phyloP scores from a whole-genome alignment of 2,888 invertebrate species.

The Rhogogaster chlorosoma region DNA sequence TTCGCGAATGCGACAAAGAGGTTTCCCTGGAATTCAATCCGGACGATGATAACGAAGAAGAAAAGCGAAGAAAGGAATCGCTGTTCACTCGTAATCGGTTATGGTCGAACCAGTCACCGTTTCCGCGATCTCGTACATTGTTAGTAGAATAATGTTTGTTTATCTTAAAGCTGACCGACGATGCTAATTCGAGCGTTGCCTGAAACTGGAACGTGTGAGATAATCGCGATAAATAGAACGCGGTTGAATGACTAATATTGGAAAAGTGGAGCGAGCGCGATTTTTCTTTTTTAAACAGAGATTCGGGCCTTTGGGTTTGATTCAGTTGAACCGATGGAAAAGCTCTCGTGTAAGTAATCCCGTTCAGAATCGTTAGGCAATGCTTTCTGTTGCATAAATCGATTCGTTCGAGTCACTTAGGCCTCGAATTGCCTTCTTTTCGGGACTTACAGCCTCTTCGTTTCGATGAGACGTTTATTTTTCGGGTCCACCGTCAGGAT shows the following conservation, averaged over 20 bases:
- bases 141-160: conserved; percentile 5
- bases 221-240: conserved; percentile 43
- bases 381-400: neutral
- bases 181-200: conserved; percentile 19
- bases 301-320: neutral
- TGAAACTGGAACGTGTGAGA: conserved; percentile 7
- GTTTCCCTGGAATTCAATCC: too few relatives aligned
- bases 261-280: conserved; percentile 3
- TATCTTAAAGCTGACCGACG: neutral
- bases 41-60: too few relatives aligned
- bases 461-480: neutral
- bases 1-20: too few relatives aligned
- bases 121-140: neutral
- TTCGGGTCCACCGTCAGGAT: neutral
- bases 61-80: too few relatives aligned
- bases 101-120: neutral
- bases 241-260: conserved; percentile 28
- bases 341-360: neutral
- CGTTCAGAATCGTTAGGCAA: neutral
- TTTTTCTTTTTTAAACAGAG: neutral
- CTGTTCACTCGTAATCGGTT: neutral
- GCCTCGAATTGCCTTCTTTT: neutral
- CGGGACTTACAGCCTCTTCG: neutral
- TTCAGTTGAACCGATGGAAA: neutral
- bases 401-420: neutral